These are phyloP conservation scores for Centropyge bicolor DNA, from an alignment of 2,797 vertebrate species.

Conservation along the genomic window DNA sequence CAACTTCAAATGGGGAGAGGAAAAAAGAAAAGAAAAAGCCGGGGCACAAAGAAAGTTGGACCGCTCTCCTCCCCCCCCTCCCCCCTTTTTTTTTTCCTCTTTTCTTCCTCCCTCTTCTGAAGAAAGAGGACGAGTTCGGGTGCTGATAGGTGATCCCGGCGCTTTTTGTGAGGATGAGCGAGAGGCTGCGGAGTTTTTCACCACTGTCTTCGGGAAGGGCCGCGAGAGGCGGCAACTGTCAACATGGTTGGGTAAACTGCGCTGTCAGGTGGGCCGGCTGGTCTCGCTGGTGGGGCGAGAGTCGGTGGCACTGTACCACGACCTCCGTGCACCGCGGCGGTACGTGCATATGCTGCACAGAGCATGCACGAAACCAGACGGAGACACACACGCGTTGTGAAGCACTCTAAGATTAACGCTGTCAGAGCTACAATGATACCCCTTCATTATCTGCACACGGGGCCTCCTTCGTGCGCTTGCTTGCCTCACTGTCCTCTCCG, in stretches of 20 bases:
- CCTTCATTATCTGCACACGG: conserved; percentile 87
- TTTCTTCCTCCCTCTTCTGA: conserved; percentile 44
- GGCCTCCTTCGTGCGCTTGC: conserved; percentile 82
- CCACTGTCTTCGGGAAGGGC: conserved; percentile 37
- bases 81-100: conserved; percentile 26
- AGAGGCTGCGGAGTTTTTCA: conserved; percentile 40
- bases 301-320: conserved; percentile 57
- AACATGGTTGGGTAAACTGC: conserved; percentile 70
- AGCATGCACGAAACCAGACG: conserved; percentile 48
- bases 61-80: conserved; percentile 31
- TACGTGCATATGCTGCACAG: conserved; percentile 43
- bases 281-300: conserved; percentile 71
- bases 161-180: conserved; percentile 22
- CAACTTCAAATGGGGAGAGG: conserved; percentile 82
- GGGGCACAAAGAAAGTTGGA: conserved; percentile 73
- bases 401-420: conserved; percentile 86
- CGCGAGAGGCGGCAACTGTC: conserved; percentile 61
- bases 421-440: conserved; percentile 87
- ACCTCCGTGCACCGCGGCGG: conserved; percentile 56
- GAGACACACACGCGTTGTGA: conserved; percentile 39
- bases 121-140: conserved; percentile 51
- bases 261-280: conserved; percentile 77
- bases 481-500: conserved; percentile 82
- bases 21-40: conserved; percentile 50
- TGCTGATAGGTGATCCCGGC: conserved; percentile 58